Evolutionary conservation across 2,888 invertebrate genomes (phyloP), one percentile per base, ranked within the genome.

Genomic region (Aplocera efformata): DNA sequence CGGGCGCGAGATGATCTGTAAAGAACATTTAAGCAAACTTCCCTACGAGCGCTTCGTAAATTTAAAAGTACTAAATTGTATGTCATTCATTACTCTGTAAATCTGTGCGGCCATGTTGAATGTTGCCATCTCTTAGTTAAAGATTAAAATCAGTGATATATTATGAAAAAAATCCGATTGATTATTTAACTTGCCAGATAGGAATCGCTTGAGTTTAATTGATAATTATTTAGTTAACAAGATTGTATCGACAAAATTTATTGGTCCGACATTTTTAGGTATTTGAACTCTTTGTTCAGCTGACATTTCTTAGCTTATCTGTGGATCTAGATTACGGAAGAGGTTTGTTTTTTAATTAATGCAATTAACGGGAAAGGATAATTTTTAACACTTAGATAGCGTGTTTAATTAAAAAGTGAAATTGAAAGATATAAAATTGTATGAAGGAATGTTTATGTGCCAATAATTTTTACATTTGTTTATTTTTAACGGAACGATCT

Each of bases 161-260:
- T 85, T 77, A 78, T 74, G 61, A 60, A 69, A 75, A 77, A 82
- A 79, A 83, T 79, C 62, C 67, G 75, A 82, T 79, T 83, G 79
- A 84, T 85, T 82, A 77, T 72, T 68, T 63, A 56, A 57, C 66
- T 71, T 68, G 64, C 62, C 53, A 56, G 79, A 80, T 81, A 70
- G 64, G 64, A 66, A 78, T 80, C 79, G 64, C 56, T 63, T 66
- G 55, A 53, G 54, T 68, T 78, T 78, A 79, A 79, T 78, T 78
- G 76, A 73, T 67, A 65, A 73, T 76, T 79, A 78, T 75, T 77
- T 67, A 71, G 71, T 72, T 56, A 72, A 60, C 44, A 45, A 62
- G 62, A 60, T 59, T 41, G 55, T 58, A 70, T 71, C 67, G 23
- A 7, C 27, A 47, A 42, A 47, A 41, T 59, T 53, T 59, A 60